Conservation (phyloP, 1,140 invertebrate genomes). For the Luehdorfia chinensis region DNA sequence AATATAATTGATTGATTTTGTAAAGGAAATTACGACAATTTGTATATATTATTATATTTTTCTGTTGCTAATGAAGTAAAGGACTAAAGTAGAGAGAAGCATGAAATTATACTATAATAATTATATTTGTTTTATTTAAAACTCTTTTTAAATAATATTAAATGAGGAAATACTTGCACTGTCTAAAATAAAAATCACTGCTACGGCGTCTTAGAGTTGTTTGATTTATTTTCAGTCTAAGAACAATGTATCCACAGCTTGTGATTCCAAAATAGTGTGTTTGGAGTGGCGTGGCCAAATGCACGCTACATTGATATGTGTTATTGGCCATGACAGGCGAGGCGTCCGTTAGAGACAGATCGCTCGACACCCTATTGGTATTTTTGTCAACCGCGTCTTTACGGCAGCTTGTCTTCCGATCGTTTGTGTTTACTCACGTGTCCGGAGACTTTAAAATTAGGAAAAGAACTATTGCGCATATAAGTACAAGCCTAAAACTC, state of each 20-base stretch:
- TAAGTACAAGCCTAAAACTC: slow-evolving; percentile 11
- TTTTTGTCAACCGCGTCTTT: slow-evolving; percentile 45
- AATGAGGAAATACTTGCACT: too few relatives aligned
- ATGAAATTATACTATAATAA: too few relatives aligned
- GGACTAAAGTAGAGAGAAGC: too few relatives aligned
- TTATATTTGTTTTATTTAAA: too few relatives aligned
- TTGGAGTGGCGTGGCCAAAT: slow-evolving; percentile 57
- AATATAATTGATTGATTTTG: too few relatives aligned
- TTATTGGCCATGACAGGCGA: slow-evolving; percentile 66
- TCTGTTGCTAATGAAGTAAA: too few relatives aligned
- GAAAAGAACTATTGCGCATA: slow-evolving; percentile 13
- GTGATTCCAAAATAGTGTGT: slow-evolving; percentile 14
- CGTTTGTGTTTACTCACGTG: slow-evolving; percentile 69
- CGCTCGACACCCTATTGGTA: slow-evolving; percentile 49
- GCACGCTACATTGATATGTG: slow-evolving; percentile 63
- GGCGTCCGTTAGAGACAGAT: slow-evolving; percentile 30
- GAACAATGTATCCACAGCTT: slow-evolving; percentile 14
- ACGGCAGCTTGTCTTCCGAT: slow-evolving; percentile 32
- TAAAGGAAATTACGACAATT: too few relatives aligned
- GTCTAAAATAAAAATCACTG: too few relatives aligned
- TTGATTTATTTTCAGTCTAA: slow-evolving; percentile 14
- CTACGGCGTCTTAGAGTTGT: slow-evolving; percentile 3
- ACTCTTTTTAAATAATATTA: too few relatives aligned
- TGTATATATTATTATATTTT: too few relatives aligned
- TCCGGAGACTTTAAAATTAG: slow-evolving; percentile 59